phyloP scores from a whole-genome alignment of 2,888 invertebrate genomes.

The Lochmaea crataegi region DNA sequence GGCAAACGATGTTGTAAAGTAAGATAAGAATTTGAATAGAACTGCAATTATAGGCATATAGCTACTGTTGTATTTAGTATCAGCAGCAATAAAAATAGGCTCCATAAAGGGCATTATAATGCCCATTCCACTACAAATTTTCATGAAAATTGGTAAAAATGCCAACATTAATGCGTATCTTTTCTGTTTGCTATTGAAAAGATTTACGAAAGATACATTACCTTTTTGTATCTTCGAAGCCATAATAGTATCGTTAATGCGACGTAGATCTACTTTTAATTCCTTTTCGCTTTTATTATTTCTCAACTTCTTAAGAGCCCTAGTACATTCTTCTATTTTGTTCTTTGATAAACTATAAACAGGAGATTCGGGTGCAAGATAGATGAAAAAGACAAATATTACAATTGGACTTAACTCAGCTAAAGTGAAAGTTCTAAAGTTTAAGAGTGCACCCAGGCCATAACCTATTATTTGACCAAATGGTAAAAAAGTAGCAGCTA shows the following conservation, averaged over 20 bases:
- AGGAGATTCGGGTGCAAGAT: background rate
- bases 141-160: background rate
- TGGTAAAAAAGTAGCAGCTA: background rate
- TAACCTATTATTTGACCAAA: background rate
- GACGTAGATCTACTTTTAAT: background rate
- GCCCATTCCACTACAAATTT: background rate
- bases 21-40: background rate
- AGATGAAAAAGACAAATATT: background rate
- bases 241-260: background rate
- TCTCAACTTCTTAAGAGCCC: conserved; percentile 1
- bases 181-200: background rate
- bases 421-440: background rate
- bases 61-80: background rate
- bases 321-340: background rate
- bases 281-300: background rate
- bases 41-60: background rate
- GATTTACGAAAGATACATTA: background rate
- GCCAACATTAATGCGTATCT: too few relatives aligned
- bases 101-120: background rate
- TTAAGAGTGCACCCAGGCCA: background rate
- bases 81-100: background rate
- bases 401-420: background rate
- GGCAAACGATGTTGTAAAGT: conserved; percentile 57
- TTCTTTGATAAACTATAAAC: background rate
- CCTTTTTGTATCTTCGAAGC: conserved; percentile 50